Conservation (phyloP, 2,113 vertebrate species). For the Tyrannus savana region DNA sequence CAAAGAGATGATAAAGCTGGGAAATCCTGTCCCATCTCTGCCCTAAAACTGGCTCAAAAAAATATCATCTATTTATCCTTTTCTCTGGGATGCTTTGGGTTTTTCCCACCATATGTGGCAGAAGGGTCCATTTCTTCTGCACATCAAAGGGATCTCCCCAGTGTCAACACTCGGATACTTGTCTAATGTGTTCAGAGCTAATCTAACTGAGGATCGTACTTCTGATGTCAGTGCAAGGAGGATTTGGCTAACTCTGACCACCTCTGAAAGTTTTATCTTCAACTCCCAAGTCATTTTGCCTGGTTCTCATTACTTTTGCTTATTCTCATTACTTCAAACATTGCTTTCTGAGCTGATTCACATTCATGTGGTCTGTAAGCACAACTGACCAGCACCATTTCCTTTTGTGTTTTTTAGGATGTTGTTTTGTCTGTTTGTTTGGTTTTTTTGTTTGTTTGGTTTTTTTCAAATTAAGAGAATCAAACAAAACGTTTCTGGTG, state of each 20-base stretch:
- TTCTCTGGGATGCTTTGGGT: background rate
- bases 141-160: background rate
- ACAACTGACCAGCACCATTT: background rate
- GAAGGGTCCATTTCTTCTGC: background rate
- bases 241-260: background rate
- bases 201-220: background rate
- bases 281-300: background rate
- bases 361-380: background rate
- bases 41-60: background rate
- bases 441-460: background rate
- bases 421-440: background rate
- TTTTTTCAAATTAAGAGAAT: background rate
- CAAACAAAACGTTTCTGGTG: background rate
- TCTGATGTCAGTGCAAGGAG: background rate
- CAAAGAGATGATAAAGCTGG: background rate
- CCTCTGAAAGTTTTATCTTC: background rate
- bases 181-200: background rate
- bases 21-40: background rate
- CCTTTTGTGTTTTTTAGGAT: background rate
- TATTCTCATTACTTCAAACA: background rate
- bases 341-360: background rate
- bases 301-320: background rate
- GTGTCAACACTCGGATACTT: background rate
- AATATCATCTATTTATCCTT: background rate
- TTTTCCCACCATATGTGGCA: background rate